Evolutionary conservation across 2,113 vertebrate genomes (phyloP).

Genomic region (Tragelaphus buxtoni): DNA sequence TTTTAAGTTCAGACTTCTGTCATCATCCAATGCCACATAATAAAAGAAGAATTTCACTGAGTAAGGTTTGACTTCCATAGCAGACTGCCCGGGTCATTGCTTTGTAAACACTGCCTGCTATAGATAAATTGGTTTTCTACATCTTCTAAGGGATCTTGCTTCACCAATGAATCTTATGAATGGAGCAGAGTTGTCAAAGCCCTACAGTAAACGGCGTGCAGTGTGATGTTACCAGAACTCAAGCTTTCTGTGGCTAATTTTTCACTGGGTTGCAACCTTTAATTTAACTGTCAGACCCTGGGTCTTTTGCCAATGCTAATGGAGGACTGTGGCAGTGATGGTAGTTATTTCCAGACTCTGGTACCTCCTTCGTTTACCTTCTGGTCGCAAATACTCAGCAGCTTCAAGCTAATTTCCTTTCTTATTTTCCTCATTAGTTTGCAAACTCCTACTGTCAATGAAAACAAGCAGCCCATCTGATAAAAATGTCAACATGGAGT

Average conservation of each 20-base stretch:
- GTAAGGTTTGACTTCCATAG: background rate
- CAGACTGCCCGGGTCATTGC: background rate
- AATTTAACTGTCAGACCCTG: slow-evolving; percentile 56
- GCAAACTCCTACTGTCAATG: slow-evolving; percentile 60
- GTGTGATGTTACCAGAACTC: slow-evolving; percentile 32
- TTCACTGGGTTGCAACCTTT: slow-evolving; percentile 40
- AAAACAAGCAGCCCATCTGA: slow-evolving; percentile 56
- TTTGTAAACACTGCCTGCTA: background rate
- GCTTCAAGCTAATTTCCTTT: slow-evolving; percentile 56
- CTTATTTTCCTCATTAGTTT: slow-evolving; percentile 61
- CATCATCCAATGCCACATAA: background rate
- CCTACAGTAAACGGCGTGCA: background rate
- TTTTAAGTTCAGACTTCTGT: background rate
- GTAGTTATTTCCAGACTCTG: slow-evolving; percentile 55
- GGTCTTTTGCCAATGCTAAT: slow-evolving; percentile 41
- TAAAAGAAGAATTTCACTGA: background rate
- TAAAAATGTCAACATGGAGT: slow-evolving; percentile 38
- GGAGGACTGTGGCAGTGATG: background rate
- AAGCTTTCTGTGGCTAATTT: slow-evolving; percentile 44
- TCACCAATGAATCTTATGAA: slow-evolving; percentile 18
- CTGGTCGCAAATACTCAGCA: background rate
- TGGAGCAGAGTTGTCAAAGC: slow-evolving; percentile 13
- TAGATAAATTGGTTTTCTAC: background rate
- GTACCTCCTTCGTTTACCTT: slow-evolving; percentile 54
- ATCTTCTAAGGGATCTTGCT: background rate